phyloP scores from a whole-genome alignment of 2,888 invertebrate species.

The Dysmachus trigonus region DNA sequence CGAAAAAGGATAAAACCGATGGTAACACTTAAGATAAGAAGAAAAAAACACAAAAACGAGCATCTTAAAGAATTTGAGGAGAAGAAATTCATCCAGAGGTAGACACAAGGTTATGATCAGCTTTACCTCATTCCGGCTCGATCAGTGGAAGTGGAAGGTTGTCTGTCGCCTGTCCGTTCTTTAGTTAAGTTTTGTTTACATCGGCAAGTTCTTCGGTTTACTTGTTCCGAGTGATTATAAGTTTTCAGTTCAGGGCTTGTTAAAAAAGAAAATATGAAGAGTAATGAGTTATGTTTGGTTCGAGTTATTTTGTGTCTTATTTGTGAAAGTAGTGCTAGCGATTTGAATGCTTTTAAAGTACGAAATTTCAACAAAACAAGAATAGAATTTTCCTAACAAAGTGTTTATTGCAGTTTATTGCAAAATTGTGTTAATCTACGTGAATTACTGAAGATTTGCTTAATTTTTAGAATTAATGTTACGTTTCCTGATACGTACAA shows the following conservation, averaged over 20 bases:
- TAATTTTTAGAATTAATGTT: neutral
- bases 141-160: constrained; percentile 49
- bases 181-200: constrained; percentile 10
- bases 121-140: constrained; percentile 47
- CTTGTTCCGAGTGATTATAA: neutral
- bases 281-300: neutral
- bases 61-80: constrained; percentile 15
- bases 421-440: neutral
- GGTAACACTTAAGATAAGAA: constrained; percentile 4
- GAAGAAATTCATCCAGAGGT: constrained; percentile 24
- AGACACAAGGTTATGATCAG: constrained; percentile 45
- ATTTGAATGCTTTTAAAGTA: neutral
- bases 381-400: neutral
- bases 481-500: neutral
- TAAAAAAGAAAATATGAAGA: constrained; percentile 6
- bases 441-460: neutral
- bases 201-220: neutral
- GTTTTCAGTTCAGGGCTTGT: neutral
- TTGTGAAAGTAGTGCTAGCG: neutral
- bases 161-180: neutral
- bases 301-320: neutral
- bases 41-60: neutral
- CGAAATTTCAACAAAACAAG: neutral
- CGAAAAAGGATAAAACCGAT: neutral
- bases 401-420: neutral